Percentiles rank a stretch among this genome's conserved stretches.
phyloP scores from a whole-genome alignment of 2,797 vertebrate species.

The Hippopotamyrus pictus region DNA sequence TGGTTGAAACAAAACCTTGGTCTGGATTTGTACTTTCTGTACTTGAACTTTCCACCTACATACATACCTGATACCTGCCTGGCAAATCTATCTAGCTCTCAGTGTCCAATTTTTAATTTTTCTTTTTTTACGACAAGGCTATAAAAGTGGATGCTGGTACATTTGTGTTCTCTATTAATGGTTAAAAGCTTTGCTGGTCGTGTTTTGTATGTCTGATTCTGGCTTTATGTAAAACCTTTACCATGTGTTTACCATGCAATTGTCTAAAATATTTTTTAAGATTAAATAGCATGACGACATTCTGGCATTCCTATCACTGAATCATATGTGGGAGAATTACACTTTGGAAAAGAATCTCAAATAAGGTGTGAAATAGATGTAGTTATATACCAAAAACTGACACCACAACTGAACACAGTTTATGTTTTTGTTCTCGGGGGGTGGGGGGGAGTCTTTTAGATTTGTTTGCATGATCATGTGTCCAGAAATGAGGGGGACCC shows the following conservation, averaged over 20 bases:
- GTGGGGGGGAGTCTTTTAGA: background rate
- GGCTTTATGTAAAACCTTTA: background rate
- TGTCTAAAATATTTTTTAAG: background rate
- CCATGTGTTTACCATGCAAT: background rate
- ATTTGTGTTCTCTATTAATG: background rate
- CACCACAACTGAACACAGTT: background rate
- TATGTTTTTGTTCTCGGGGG: background rate
- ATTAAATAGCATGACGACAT: background rate
- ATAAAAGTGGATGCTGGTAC: background rate
- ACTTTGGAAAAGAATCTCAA: background rate
- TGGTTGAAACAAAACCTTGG: background rate
- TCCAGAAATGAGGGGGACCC: background rate
- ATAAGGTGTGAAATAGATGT: background rate
- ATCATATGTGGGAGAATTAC: background rate
- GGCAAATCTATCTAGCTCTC: background rate
- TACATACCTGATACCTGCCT: background rate
- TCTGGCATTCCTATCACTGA: background rate
- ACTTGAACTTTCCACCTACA: background rate
- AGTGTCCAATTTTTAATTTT: background rate
- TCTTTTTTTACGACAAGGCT: background rate
- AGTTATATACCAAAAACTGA: background rate
- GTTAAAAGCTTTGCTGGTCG: background rate
- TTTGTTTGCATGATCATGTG: background rate
- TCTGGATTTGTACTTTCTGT: background rate
- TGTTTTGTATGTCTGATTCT: background rate